Conservation (phyloP, 2,888 invertebrate genomes). For the Chironomus tentans region DNA sequence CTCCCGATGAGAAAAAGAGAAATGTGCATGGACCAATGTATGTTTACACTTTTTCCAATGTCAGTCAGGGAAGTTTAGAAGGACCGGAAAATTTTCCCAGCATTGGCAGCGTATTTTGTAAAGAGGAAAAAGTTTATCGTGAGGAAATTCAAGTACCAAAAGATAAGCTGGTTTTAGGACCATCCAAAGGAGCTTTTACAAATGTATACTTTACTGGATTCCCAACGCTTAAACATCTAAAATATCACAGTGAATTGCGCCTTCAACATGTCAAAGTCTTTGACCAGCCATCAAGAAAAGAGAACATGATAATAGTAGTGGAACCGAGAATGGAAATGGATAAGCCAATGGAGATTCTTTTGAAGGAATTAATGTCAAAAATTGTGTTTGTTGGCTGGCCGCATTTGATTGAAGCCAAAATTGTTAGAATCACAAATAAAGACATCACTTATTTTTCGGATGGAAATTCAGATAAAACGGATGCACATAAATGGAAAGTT, state of each 20-base stretch:
- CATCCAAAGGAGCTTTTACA: conserved; percentile 56
- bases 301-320: conserved; percentile 73
- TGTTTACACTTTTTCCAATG: conserved; percentile 57
- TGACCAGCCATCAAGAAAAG: conserved; percentile 68
- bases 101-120: conserved; percentile 38
- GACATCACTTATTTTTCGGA: conserved; percentile 20
- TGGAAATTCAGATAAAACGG: conserved; percentile 41
- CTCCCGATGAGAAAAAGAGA: conserved; percentile 58
- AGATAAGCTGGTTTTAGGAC: conserved; percentile 55
- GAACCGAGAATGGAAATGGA: conserved; percentile 35
- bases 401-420: conserved; percentile 77
- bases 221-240: conserved; percentile 79
- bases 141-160: conserved; percentile 43
- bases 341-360: conserved; percentile 40
- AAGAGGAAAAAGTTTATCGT: conserved; percentile 33
- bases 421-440: conserved; percentile 38
- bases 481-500: conserved; percentile 45
- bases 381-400: conserved; percentile 85
- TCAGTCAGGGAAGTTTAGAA: conserved; percentile 47
- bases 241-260: conserved; percentile 58
- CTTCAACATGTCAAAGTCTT: conserved; percentile 77
- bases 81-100: conserved; percentile 51
- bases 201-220: conserved; percentile 81
- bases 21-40: conserved; percentile 85
- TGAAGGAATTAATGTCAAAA: conserved; percentile 57